Evolutionary conservation across 2,888 invertebrate genomes (phyloP), one percentile per base, ranked within the genome.

Genomic region (Oxystoma pomonae): DNA sequence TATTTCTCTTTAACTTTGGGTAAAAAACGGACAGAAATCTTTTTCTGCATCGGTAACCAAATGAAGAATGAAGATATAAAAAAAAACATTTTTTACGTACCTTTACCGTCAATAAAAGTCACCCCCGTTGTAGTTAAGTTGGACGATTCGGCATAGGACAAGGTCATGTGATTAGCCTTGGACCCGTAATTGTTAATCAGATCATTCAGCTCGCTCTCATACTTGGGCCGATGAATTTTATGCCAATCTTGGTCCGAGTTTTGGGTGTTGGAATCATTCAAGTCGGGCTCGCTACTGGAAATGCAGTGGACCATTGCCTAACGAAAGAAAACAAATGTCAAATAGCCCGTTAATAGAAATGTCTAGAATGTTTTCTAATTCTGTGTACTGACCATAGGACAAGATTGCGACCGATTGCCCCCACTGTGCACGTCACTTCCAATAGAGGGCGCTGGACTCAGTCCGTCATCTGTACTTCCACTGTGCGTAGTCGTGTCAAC

Each of bases 291-390:
- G 72, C 92, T 92, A 75, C 92, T 92, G 35, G 93, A 92, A 67
- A 93, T 90, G 77, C 92, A 93, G 77, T 93, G 93, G 21, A 93
- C 93, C 92, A 92, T 88, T 3, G 89, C 88, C 88, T 88, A 81
- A 57, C 77, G 75, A 68, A 63, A 61, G 65, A 16, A 63, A 59
- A 59, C 63, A 18, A 1, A n/a, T n/a, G n/a, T n/a, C n/a, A n/a
- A n/a, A n/a, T n/a, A n/a, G n/a, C n/a, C n/a, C n/a, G n/a, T 18
- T 49, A n/a, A 49, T 56, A 9, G n/a, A 16, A 17, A 16, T 19
- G 53, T 53, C 53, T 3, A 51, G 51, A 3, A 53, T 20, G 12
- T 3, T 19, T 3, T 12, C 5, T 61, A 16, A 16, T 7, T 55
- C 19, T 49, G 2, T 53, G 35, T 55, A 21, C n/a, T 21, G 1